Base-by-base conservation (phyloP, 2,113 vertebrate genomes). In the Hoplias malabaricus region DNA sequence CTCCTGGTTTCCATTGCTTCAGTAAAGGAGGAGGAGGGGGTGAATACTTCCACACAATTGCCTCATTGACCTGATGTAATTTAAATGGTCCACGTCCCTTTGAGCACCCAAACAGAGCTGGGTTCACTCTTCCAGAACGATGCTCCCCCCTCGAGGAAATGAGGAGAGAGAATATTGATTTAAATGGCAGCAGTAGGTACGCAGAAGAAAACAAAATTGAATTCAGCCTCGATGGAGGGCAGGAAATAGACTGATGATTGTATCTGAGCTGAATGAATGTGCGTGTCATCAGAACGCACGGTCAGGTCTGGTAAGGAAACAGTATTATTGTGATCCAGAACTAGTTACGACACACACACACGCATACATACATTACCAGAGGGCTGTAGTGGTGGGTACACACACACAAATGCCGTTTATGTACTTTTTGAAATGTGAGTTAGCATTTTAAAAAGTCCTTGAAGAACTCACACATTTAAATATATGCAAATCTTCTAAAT, bases 61-160 rank as follows among this genome's bases (percentile, higher is more conserved):
- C 65, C 54, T 74, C 33, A 23, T 48, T 80, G 77, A 69, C 69
- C 70, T 69, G 54, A 71, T 33, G 73, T 70, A 25, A 63, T 78
- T 16, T 63, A 65, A 80, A 33, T 54, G 43, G 50, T 65, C 23
- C n/a, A 36, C 23, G 4, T 57, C 66, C 27, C 19, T 48, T 75
- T 33, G 11, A 50, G 54, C 50, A 27, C 54, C 53, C 25, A 62
- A 57, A 78, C 50, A 57, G 29, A 29, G 16, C 36, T 43, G 77
- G 38, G 31, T 70, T 50, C 59, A 27, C 12, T 83, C 69, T 69
- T 72, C 54, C 78, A 76, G 78, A 81, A 54, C 10, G 19, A 38
- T 56, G 69, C 27, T 48, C 75, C n/a, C n/a, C n/a, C n/a, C n/a
- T n/a, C 68, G 1, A 0, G 16, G 16, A 8, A 4, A 11, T n/a